phyloP scores from a whole-genome alignment of 2,888 invertebrate genomes.

The Heliothis peltigera region DNA sequence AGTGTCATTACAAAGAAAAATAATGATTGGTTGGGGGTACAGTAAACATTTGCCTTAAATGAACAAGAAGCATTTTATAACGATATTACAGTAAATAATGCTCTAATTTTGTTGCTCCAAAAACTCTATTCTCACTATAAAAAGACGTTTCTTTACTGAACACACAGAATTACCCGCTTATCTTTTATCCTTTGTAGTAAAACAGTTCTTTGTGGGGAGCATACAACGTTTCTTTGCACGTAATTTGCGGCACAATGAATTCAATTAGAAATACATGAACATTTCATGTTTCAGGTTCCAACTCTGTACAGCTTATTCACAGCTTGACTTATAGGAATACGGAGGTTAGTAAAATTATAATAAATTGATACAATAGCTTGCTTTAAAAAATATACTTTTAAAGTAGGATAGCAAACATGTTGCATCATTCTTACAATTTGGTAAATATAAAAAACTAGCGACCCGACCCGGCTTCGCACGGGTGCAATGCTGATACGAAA shows the following conservation, averaged over 20 bases:
- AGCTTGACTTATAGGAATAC: not conserved
- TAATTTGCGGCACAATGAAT: constrained; percentile 1
- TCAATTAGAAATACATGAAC: constrained; percentile 1
- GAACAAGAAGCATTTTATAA: too few species aligned
- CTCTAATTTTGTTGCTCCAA: too few species aligned
- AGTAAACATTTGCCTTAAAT: too few species aligned
- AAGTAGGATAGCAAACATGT: too few species aligned
- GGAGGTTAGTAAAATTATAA: not conserved
- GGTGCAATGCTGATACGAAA: too few species aligned
- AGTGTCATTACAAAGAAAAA: too few species aligned
- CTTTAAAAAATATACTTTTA: too few species aligned
- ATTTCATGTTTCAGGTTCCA: not conserved
- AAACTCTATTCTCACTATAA: not conserved
- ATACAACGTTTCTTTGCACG: not conserved
- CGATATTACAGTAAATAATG: not conserved
- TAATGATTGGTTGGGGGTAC: too few species aligned
- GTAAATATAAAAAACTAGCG: too few species aligned
- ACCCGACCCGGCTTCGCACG: too few species aligned
- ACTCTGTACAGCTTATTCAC: not conserved
- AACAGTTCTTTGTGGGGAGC: constrained; percentile 1
- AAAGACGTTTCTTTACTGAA: constrained; percentile 1
- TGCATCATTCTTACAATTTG: too few species aligned
- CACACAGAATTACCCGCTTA: not conserved
- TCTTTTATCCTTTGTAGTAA: not conserved
- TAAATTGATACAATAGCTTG: too few species aligned